A percentile compares a stretch with the other conserved stretches of the same genome.
These are phyloP conservation scores for Prostheceraeus crozeri DNA, from an alignment of 2,888 invertebrate genomes.

Conservation along the genomic window DNA sequence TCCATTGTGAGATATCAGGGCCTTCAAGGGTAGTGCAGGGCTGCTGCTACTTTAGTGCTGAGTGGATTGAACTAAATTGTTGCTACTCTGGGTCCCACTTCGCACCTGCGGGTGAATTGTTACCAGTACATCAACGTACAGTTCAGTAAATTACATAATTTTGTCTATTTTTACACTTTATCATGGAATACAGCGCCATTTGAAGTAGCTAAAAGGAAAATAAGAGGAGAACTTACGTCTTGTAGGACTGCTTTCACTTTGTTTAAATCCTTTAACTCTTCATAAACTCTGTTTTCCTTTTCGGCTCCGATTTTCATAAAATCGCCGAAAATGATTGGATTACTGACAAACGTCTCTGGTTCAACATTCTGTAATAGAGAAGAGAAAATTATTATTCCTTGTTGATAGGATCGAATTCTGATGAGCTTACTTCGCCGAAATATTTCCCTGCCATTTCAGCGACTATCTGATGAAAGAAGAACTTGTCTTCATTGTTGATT, in stretches of 20 bases:
- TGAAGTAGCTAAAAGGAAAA: no score
- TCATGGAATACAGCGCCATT: no score
- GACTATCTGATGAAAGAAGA: slow-evolving; percentile 53
- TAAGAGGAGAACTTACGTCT: slow-evolving; percentile 59
- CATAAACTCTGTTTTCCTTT: slow-evolving; percentile 69
- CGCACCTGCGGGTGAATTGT: no score
- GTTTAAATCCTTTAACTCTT: slow-evolving; percentile 69
- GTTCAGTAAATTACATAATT: no score
- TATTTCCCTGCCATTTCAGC: slow-evolving; percentile 55
- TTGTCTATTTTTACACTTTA: no score
- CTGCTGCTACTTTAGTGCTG: no score
- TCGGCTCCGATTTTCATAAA: slow-evolving; percentile 70
- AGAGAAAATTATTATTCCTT: neutral
- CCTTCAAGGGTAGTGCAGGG: no score
- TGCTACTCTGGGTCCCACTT: no score
- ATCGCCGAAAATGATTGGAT: slow-evolving; percentile 70
- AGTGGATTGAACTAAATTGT: no score
- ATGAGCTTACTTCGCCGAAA: slow-evolving; percentile 52
- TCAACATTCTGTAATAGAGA: slow-evolving; percentile 47
- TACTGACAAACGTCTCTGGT: slow-evolving; percentile 48
- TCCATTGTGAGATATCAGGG: no score
- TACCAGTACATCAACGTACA: no score
- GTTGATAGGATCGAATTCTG: neutral
- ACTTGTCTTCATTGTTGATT: slow-evolving; percentile 56
- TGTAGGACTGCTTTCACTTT: slow-evolving; percentile 68